Conservation (phyloP, 2,797 vertebrate genomes). For the Columba guinea region DNA sequence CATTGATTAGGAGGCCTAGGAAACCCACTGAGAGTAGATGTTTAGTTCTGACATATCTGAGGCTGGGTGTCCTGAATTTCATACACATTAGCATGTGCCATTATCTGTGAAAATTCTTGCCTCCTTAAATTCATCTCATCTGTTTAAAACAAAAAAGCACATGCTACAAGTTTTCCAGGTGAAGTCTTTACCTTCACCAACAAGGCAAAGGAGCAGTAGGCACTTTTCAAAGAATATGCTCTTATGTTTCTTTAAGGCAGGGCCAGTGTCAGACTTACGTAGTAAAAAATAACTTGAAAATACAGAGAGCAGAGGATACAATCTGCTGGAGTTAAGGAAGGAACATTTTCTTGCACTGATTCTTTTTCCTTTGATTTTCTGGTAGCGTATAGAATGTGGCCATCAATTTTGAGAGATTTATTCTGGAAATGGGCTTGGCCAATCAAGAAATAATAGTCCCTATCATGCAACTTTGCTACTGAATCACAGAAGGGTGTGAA, state of each 20-base stretch:
- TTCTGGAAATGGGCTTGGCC: not conserved
- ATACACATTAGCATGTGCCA: no score
- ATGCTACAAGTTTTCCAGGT: accelerated
- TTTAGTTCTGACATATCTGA: not conserved
- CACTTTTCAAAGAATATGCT: not conserved
- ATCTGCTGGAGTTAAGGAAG: not conserved
- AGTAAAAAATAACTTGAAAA: not conserved
- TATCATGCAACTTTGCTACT: not conserved
- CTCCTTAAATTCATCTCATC: not conserved
- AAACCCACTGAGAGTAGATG: not conserved
- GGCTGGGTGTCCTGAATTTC: not conserved
- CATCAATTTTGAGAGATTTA: not conserved
- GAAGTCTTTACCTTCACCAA: not conserved
- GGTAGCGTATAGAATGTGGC: accelerated
- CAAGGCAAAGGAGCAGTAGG: not conserved
- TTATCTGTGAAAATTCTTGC: not conserved
- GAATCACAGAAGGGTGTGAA: conserved; percentile 8
- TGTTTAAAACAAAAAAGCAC: not conserved
- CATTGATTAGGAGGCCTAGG: not conserved
- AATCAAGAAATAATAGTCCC: conserved; percentile 17
- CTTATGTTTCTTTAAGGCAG: not conserved
- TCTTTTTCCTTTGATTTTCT: not conserved
- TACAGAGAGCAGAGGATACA: not conserved
- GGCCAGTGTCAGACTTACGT: not conserved
- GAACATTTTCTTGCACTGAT: not conserved